A percentile compares a stretch with the other conserved stretches of the same genome.
Conservation (phyloP, 2,113 vertebrate species). For the Hypomesus transpacificus region DNA sequence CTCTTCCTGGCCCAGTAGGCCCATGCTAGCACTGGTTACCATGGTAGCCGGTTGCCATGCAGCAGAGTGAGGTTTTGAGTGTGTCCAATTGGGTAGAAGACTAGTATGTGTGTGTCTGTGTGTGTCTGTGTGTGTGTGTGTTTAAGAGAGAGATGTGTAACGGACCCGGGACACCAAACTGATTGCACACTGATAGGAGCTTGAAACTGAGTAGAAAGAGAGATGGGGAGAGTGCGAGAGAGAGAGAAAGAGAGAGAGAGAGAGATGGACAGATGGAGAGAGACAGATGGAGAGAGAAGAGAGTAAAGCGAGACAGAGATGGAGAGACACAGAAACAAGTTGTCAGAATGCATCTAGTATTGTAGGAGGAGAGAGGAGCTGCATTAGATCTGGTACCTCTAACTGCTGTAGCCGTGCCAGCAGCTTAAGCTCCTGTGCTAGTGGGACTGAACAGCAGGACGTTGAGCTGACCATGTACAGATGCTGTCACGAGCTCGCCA, state of each 20-base stretch:
- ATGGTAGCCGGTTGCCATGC: constrained; percentile 72
- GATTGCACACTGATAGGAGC: too few relatives aligned
- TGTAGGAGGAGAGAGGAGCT: too few relatives aligned
- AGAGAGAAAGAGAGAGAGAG: constrained; percentile 9
- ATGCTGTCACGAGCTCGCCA: constrained; percentile 9
- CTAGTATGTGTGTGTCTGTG: not conserved
- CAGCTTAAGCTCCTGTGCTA: too few relatives aligned
- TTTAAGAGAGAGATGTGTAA: not conserved
- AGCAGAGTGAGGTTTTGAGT: constrained; percentile 44
- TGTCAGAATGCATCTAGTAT: too few relatives aligned
- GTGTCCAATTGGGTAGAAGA: not conserved
- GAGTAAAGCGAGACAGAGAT: not conserved
- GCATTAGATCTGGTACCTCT: too few relatives aligned
- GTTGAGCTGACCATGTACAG: not conserved
- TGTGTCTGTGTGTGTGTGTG: not conserved
- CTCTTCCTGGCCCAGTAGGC: constrained; percentile 33
- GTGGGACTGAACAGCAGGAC: too few relatives aligned
- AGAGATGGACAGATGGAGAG: not conserved
- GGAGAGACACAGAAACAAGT: not conserved
- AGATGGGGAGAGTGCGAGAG: not conserved
- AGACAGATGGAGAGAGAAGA: not conserved
- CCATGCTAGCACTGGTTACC: constrained; percentile 62
- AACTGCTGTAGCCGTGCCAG: too few relatives aligned
- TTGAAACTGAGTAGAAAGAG: not conserved
- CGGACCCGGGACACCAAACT: too few relatives aligned